Conservation (phyloP, 2,113 vertebrate genomes). For the Bubo bubo region DNA sequence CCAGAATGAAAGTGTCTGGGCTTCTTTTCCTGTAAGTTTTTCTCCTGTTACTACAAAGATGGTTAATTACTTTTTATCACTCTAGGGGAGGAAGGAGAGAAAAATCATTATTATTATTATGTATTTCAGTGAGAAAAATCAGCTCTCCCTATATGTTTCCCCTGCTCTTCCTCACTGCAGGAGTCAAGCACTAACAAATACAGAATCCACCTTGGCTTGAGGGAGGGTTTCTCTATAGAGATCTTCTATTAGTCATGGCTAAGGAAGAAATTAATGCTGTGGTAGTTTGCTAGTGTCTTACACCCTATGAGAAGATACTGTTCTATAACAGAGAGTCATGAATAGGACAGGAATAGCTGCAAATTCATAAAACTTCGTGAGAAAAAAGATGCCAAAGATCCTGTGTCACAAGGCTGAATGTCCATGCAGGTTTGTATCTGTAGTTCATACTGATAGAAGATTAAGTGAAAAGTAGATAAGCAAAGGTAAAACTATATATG, state of each 20-base stretch:
- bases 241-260: fast-evolving
- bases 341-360: background rate
- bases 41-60: background rate
- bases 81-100: background rate
- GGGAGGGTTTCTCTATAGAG: background rate
- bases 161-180: background rate
- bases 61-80: background rate
- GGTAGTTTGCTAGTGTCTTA: background rate
- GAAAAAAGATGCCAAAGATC: background rate
- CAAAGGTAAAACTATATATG: background rate
- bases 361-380: background rate
- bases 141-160: background rate
- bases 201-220: background rate
- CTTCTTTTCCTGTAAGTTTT: background rate
- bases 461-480: background rate
- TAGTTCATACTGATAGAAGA: background rate
- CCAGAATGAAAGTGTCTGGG: background rate
- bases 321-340: background rate
- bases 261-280: background rate
- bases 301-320: background rate
- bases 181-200: background rate
- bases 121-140: background rate
- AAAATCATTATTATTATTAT: background rate
- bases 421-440: background rate
- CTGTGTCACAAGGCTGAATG: background rate